Base-by-base conservation (phyloP, 2,113 vertebrate genomes). In the Ameiurus melas region DNA sequence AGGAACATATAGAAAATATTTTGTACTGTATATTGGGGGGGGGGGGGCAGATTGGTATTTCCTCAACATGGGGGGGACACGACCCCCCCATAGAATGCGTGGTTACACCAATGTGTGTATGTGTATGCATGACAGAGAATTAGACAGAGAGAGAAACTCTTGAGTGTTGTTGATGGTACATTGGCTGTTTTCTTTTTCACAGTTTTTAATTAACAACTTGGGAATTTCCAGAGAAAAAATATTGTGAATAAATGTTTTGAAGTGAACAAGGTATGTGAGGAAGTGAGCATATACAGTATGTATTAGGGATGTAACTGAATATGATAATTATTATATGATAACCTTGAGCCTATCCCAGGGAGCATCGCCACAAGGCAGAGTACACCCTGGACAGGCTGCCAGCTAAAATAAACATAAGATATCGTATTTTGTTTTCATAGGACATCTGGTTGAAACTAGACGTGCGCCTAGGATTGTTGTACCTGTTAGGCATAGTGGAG, bases 191-290 rank as follows among this genome's bases (percentile, higher is more conserved):
- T 91, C 73, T 87, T 83, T 89, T 90, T 91, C 86, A 89, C 89
- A 86, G 73, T 87, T 90, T 90, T 91, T 90, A 90, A 91, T 91
- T 91, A 90, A 90, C 80, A 90, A 87, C 89, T 84, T 89, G 91
- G 89, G 91, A 91, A 90, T 91, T 90, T 90, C 62, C 79, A 88
- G 86, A 79, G 85, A 90, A 89, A 47, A 47, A 89, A 87, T 73
- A 87, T 71, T 53, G 78, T 80, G 86, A 88, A 89, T 91, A 88
- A 90, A 91, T 83, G 51, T 88, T 89, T 87, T 70, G 47, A 75
- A 86, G 62, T 81, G 71, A 57, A 14, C 53, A 55, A 60, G 58
- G 19, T 22, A 60, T 5, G 19, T 62, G 20, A 10, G 22, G 22
- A 62, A 62, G 58, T 62, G 22, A 25, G 7, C 57, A 58, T 58